Percentiles rank a stretch among this genome's conserved stretches.
Evolutionary conservation across 2,888 invertebrate genomes (phyloP).

Genomic region (Napeogenes inachia): DNA sequence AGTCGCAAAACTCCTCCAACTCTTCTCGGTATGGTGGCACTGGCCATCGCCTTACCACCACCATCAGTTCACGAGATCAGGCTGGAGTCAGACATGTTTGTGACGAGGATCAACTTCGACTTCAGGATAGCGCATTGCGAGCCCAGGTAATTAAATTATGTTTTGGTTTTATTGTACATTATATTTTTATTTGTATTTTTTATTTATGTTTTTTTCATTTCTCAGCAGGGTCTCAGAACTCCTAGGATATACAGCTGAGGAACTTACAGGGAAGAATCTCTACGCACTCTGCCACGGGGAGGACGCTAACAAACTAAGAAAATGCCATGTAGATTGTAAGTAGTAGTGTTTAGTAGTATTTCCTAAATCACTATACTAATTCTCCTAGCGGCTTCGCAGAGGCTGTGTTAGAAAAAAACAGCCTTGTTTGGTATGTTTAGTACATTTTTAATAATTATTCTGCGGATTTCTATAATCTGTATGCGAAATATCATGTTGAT

Average conservation of each 20-base stretch:
- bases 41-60: slow-evolving; percentile 97
- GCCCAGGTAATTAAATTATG: slow-evolving; percentile 82
- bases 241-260: slow-evolving; percentile 94
- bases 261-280: slow-evolving; percentile 94
- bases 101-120: slow-evolving; percentile 96
- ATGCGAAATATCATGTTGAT: no score
- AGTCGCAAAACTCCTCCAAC: slow-evolving; percentile 92
- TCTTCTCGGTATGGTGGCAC: slow-evolving; percentile 93
- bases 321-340: slow-evolving; percentile 97
- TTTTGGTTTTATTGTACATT: background rate
- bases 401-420: no score
- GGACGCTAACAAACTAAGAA: slow-evolving; percentile 94
- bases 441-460: no score
- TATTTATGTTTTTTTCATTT: slow-evolving; percentile 26
- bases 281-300: slow-evolving; percentile 97
- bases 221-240: slow-evolving; percentile 90
- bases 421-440: no score
- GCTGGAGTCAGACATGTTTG: slow-evolving; percentile 96
- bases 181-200: slow-evolving; percentile 2
- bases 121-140: slow-evolving; percentile 98
- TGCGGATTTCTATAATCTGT: no score
- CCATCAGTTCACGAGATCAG: slow-evolving; percentile 98
- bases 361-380: no score
- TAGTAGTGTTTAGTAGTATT: slow-evolving; percentile 39
- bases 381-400: no score